phyloP scores from a whole-genome alignment of 2,888 invertebrate genomes.

The Drosophila pseudotalamancana region DNA sequence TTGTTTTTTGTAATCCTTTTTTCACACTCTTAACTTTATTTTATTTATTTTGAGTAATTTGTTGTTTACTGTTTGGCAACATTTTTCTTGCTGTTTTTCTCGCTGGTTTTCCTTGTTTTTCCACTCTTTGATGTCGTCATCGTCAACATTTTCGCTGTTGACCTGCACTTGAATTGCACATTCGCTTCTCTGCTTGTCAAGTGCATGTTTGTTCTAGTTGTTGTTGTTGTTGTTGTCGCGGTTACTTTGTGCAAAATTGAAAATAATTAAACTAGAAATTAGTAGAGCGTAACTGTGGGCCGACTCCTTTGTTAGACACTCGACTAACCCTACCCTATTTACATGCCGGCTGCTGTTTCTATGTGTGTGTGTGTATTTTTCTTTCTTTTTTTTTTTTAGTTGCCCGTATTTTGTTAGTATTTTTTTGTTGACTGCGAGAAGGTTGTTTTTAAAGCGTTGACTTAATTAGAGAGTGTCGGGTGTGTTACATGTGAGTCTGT shows the following conservation, averaged over 20 bases:
- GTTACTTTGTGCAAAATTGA: slow-evolving; percentile 72
- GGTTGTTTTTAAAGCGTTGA: slow-evolving; percentile 55
- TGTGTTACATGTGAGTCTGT: neutral
- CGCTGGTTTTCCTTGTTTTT: neutral
- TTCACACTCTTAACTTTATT: neutral
- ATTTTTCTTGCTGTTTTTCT: neutral
- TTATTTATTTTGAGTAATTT: neutral
- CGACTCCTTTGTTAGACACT: slow-evolving; percentile 34
- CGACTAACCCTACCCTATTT: slow-evolving; percentile 15
- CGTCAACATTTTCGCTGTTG: slow-evolving; percentile 26
- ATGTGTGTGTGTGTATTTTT: slow-evolving; percentile 1
- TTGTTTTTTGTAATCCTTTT: no score
- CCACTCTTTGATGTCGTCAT: neutral
- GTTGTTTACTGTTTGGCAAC: slow-evolving; percentile 9
- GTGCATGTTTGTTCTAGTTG: slow-evolving; percentile 47
- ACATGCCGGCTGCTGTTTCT: slow-evolving; percentile 2
- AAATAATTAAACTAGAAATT: slow-evolving; percentile 77
- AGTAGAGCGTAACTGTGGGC: slow-evolving; percentile 70
- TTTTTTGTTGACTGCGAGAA: slow-evolving; percentile 31
- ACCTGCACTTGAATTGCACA: slow-evolving; percentile 64
- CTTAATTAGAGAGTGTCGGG: slow-evolving; percentile 53
- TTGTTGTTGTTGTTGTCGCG: slow-evolving; percentile 47
- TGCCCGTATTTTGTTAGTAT: slow-evolving; percentile 23
- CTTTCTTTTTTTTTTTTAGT: neutral
- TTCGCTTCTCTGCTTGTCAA: slow-evolving; percentile 56